These are phyloP conservation scores for Petrosia ficiformis DNA, from an alignment of 37 sponge, comb jelly and placozoan species.

Conservation along the genomic window DNA sequence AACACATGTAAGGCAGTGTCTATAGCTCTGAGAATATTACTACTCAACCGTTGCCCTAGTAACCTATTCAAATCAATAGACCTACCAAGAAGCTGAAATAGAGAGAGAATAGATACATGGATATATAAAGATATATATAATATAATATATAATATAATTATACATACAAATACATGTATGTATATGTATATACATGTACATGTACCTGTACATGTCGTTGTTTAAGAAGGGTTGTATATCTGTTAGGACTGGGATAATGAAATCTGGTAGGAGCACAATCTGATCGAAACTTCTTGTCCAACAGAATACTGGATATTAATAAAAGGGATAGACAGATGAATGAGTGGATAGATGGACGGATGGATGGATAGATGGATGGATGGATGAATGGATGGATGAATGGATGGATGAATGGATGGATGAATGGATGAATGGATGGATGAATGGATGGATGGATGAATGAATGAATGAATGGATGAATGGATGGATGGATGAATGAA, in stretches of 20 bases:
- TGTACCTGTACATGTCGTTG: conserved; percentile 90
- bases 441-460: no score
- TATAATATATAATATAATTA: background rate
- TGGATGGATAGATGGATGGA: no score
- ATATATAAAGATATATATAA: background rate
- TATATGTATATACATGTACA: background rate
- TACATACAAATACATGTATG: conserved; percentile 17
- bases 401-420: no score
- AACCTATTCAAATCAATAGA: conserved; percentile 87
- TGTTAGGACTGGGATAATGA: conserved; percentile 80
- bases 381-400: no score
- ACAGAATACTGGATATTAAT: conserved; percentile 48
- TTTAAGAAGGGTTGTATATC: conserved; percentile 90
- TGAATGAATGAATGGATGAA: no score
- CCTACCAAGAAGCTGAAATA: conserved; percentile 87
- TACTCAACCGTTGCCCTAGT: conserved; percentile 78
- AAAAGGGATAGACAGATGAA: no score
- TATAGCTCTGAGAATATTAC: conserved; percentile 82
- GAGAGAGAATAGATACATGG: background rate
- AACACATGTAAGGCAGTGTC: conserved; percentile 88
- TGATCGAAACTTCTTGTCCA: conserved; percentile 88
- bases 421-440: no score
- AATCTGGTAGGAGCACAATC: conserved; percentile 57
- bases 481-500: no score
- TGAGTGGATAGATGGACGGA: no score